Conservation (phyloP, 2,797 vertebrate species). For the Jordanella pulchra region DNA sequence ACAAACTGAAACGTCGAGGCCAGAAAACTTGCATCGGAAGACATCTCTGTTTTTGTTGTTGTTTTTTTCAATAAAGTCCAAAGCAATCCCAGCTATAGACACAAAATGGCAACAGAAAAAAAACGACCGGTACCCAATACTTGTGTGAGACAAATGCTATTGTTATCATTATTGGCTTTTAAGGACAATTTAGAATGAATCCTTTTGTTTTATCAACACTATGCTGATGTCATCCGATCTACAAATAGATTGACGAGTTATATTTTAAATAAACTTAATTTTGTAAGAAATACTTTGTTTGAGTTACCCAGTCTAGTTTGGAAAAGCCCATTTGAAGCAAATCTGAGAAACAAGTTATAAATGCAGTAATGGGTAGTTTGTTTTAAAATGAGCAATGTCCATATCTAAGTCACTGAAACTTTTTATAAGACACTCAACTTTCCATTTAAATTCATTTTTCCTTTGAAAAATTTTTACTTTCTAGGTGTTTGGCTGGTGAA, state of each 20-base stretch:
- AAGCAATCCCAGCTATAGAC: background rate
- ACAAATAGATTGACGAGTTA: slow-evolving; percentile 1
- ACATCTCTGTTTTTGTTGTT: background rate
- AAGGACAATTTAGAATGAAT: background rate
- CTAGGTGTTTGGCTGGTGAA: slow-evolving; percentile 36
- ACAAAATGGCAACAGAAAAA: background rate
- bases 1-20: background rate
- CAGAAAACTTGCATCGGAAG: background rate
- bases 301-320: slow-evolving; percentile 42
- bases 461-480: slow-evolving; percentile 18
- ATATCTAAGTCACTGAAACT: slow-evolving; percentile 18
- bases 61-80: background rate
- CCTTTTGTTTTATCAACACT: slow-evolving; percentile 25
- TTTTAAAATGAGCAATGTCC: slow-evolving; percentile 46
- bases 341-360: slow-evolving; percentile 46
- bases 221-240: slow-evolving; percentile 14
- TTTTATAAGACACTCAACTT: slow-evolving; percentile 3
- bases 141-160: slow-evolving; percentile 18
- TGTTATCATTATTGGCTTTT: background rate
- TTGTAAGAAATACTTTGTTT: background rate
- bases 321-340: slow-evolving; percentile 62
- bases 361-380: slow-evolving; percentile 46
- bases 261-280: background rate
- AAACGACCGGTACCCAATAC: background rate
- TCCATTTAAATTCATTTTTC: slow-evolving; percentile 12